phyloP scores from a whole-genome alignment of 1,140 invertebrate genomes.

The Metaphire vulgaris region DNA sequence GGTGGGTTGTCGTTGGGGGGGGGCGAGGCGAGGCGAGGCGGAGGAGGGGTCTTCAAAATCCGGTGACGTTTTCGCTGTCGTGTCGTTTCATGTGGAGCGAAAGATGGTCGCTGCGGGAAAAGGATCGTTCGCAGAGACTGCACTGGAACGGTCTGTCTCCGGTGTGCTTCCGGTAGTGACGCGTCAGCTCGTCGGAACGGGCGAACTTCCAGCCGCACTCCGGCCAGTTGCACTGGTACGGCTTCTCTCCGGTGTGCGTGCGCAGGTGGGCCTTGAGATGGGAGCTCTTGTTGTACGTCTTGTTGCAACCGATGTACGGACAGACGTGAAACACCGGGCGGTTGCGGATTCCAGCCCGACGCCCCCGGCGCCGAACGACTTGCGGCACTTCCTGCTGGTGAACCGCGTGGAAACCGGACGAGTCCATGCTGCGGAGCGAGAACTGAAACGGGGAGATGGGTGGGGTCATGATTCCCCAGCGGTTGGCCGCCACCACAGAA shows the following conservation, averaged over 20 bases:
- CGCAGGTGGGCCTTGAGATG: slow-evolving; percentile 90
- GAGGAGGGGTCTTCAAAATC: too few relatives aligned
- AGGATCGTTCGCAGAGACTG: slow-evolving; percentile 68
- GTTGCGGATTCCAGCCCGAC: slow-evolving; percentile 78
- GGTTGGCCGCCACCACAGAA: too few relatives aligned
- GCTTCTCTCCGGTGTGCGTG: slow-evolving; percentile 70
- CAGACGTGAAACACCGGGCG: slow-evolving; percentile 85
- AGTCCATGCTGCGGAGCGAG: slow-evolving; percentile 21
- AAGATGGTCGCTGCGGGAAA: slow-evolving; percentile 62
- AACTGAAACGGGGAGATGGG: slow-evolving; percentile 51
- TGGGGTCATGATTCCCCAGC: slow-evolving; percentile 47
- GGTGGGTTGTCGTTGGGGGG: too few relatives aligned
- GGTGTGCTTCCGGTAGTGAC: slow-evolving; percentile 92
- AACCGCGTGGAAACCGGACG: neutral
- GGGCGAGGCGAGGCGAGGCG: too few relatives aligned
- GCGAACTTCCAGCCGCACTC: slow-evolving; percentile 76
- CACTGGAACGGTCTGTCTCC: slow-evolving; percentile 61
- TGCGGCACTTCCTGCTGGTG: slow-evolving; percentile 19
- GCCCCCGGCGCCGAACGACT: neutral
- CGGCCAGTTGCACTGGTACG: slow-evolving; percentile 63
- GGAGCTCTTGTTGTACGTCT: slow-evolving; percentile 95
- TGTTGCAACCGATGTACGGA: slow-evolving; percentile 64
- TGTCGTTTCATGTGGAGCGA: slow-evolving; percentile 64
- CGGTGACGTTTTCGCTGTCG: slow-evolving; percentile 36
- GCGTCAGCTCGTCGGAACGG: slow-evolving; percentile 88